Evolutionary conservation across 1,140 invertebrate genomes (phyloP).

Genomic region (Sarcophaga peregrina): DNA sequence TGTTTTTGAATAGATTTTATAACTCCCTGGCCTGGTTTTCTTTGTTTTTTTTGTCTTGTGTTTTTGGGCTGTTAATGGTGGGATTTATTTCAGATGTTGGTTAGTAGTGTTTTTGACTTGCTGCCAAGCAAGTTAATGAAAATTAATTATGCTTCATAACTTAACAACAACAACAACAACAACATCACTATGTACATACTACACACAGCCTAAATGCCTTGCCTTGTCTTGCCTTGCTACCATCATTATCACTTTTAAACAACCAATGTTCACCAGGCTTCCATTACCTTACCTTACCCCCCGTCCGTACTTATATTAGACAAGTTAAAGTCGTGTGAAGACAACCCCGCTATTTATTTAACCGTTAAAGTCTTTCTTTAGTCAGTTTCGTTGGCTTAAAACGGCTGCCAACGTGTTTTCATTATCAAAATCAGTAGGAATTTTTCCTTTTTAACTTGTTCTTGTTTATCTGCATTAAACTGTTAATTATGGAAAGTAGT

Average conservation of each 20-base stretch:
- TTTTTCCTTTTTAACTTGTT: no score
- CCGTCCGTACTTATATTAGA: no score
- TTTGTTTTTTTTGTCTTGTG: neutral
- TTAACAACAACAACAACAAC: constrained; percentile 11
- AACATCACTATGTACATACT: no score
- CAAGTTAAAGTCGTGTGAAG: no score
- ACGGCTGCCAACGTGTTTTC: no score
- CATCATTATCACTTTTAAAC: neutral
- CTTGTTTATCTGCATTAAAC: no score
- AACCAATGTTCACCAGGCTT: neutral
- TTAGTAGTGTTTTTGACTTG: constrained; percentile 37
- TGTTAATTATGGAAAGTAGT: no score
- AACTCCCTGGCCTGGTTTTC: neutral
- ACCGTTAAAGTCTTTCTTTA: no score
- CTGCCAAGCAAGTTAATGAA: constrained; percentile 41
- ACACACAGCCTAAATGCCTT: neutral
- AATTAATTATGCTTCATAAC: constrained; percentile 37
- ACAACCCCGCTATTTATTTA: no score
- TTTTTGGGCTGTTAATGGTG: constrained; percentile 18
- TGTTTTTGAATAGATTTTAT: neutral
- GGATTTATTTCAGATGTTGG: constrained; percentile 36
- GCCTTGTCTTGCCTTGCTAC: neutral
- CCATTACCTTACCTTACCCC: no score
- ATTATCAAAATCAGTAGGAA: no score
- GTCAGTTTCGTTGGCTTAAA: no score